Evolutionary conservation across 2,888 invertebrate genomes (phyloP).

Genomic region (Eremobia ochroleuca): DNA sequence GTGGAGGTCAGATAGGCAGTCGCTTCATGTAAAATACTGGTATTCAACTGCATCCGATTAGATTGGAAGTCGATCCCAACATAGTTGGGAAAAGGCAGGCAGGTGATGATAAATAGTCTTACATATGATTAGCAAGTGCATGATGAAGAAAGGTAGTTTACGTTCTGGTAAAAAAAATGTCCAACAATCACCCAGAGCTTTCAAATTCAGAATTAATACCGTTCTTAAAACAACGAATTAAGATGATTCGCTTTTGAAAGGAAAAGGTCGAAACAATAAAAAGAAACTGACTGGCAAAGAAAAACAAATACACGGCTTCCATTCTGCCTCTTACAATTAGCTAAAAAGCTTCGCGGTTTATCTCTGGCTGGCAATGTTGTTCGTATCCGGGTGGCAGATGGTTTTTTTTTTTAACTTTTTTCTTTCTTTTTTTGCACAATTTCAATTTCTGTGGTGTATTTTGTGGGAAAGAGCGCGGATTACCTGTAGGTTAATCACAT

Average conservation of each 20-base stretch:
- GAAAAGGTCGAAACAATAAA: conserved; percentile 44
- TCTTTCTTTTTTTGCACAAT: conserved; percentile 6
- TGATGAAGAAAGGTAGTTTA: neutral
- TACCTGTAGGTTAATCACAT: neutral
- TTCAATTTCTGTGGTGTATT: conserved; percentile 1
- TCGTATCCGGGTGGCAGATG: conserved; percentile 16
- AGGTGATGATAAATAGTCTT: neutral
- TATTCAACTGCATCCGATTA: neutral
- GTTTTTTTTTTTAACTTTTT: conserved; percentile 5
- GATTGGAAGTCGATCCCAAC: neutral
- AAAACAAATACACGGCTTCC: conserved; percentile 44
- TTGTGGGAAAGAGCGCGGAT: neutral
- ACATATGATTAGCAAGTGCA: neutral
- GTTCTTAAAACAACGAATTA: conserved; percentile 14
- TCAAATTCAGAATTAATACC: conserved; percentile 16
- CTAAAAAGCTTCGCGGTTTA: conserved; percentile 61
- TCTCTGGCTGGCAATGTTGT: conserved; percentile 39
- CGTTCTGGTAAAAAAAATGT: neutral
- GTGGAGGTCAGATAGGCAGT: neutral
- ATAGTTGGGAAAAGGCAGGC: neutral
- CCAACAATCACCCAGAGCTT: neutral
- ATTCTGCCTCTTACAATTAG: conserved; percentile 59
- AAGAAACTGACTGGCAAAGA: conserved; percentile 26
- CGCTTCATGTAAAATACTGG: neutral
- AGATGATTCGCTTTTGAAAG: conserved; percentile 30